A percentile compares a stretch with the other conserved stretches of the same genome.
Evolutionary conservation across 2,888 invertebrate genomes (phyloP).

Genomic region (Chaetogeoica ovagalla): DNA sequence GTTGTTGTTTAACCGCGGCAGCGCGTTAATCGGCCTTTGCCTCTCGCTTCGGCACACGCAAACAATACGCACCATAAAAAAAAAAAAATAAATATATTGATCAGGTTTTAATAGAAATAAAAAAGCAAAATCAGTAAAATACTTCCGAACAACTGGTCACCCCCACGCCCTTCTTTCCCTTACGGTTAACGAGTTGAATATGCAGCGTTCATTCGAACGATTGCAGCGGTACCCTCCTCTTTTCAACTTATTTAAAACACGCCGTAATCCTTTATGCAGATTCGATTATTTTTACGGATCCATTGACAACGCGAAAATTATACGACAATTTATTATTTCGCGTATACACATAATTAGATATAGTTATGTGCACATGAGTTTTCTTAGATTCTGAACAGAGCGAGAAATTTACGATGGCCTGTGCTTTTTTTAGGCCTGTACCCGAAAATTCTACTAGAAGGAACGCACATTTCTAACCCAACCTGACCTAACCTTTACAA

Average conservation of each 20-base stretch:
- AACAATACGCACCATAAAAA: constrained; percentile 3
- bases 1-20: constrained; percentile 36
- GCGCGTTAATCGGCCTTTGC: constrained; percentile 27
- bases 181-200: not conserved
- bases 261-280: not conserved
- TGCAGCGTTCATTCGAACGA: no score
- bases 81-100: no score
- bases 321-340: no score
- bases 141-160: constrained; percentile 1
- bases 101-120: constrained; percentile 4
- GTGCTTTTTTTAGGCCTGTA: no score
- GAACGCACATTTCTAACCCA: no score
- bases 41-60: constrained; percentile 31
- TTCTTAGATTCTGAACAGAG: no score
- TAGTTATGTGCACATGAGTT: no score
- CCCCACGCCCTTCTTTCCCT: constrained; percentile 11
- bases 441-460: no score
- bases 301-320: not conserved
- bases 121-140: constrained; percentile 4
- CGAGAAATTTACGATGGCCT: no score
- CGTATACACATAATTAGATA: no score
- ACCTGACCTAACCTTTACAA: no score
- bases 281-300: not conserved
- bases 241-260: not conserved
- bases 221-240: not conserved